phyloP scores from a whole-genome alignment of 2,888 invertebrate species.

The Panzeria rudis region DNA sequence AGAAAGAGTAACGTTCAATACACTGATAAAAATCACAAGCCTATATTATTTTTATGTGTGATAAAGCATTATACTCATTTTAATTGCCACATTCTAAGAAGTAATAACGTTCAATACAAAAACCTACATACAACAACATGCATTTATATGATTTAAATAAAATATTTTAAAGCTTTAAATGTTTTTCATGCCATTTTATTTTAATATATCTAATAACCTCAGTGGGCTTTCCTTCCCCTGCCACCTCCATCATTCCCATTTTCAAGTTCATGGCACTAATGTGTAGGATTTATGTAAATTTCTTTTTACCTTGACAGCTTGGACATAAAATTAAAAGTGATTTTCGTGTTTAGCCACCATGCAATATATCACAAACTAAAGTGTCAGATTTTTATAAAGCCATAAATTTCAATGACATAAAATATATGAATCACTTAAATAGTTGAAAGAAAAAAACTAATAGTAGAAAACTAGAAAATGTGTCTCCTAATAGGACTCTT shows the following conservation, averaged over 20 bases:
- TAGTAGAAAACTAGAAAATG: not conserved
- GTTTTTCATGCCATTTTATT: too few species aligned
- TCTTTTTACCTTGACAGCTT: constrained; percentile 64
- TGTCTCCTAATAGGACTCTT: constrained; percentile 34
- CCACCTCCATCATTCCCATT: too few species aligned
- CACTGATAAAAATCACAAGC: too few species aligned
- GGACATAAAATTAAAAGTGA: constrained; percentile 64
- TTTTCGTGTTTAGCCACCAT: constrained; percentile 67
- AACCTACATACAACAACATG: too few species aligned
- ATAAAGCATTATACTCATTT: too few species aligned
- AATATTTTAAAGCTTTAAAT: too few species aligned
- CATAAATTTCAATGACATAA: constrained; percentile 56
- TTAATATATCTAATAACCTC: not conserved
- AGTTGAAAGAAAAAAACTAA: not conserved
- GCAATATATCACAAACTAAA: constrained; percentile 64
- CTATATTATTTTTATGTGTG: too few species aligned
- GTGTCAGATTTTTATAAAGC: constrained; percentile 67
- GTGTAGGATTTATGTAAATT: constrained; percentile 45
- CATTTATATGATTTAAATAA: too few species aligned
- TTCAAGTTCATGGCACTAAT: constrained; percentile 34
- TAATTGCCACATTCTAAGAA: too few species aligned
- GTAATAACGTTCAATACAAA: too few species aligned
- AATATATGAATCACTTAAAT: constrained; percentile 64
- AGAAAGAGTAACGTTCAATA: too few species aligned
- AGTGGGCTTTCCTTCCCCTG: constrained; percentile 4